phyloP scores from a whole-genome alignment of 2,888 invertebrate species.

The Alviniconcha strummeri region DNA sequence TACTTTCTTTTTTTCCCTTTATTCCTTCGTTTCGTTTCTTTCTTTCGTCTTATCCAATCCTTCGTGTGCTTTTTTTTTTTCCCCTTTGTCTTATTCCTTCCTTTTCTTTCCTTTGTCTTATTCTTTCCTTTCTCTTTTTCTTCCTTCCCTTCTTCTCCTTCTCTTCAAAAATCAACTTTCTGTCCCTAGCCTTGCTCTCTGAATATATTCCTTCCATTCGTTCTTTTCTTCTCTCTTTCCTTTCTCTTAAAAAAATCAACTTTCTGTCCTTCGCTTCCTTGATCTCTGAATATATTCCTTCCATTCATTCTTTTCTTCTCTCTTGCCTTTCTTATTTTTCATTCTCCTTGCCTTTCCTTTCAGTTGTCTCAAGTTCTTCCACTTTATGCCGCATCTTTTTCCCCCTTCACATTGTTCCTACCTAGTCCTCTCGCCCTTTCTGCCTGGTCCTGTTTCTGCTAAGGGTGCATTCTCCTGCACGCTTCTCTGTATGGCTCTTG shows the following conservation, averaged over 20 bases:
- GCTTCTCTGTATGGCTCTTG: not conserved
- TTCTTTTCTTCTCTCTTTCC: no score
- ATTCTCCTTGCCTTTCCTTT: not conserved
- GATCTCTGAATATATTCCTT: no score
- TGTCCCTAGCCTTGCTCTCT: not conserved
- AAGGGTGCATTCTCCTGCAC: not conserved
- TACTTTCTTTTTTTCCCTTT: no score
- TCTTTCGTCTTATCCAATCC: not conserved
- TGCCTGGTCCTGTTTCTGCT: not conserved
- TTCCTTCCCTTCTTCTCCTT: not conserved
- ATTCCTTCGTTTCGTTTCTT: not conserved
- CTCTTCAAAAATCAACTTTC: not conserved
- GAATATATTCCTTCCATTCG: not conserved
- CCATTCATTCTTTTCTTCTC: no score
- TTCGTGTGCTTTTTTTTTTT: no score
- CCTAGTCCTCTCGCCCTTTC: not conserved
- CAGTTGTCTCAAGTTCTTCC: not conserved
- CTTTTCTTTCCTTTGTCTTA: not conserved
- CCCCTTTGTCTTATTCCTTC: not conserved
- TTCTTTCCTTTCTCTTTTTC: not conserved
- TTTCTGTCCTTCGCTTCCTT: no score
- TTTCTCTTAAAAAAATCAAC: no score
- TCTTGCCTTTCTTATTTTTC: not conserved
- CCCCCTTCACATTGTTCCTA: not conserved
- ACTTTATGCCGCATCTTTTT: not conserved